Evolutionary conservation across 92 coral and sea anemone genomes (phyloP).

Genomic region (Epizoanthus stellaris): DNA sequence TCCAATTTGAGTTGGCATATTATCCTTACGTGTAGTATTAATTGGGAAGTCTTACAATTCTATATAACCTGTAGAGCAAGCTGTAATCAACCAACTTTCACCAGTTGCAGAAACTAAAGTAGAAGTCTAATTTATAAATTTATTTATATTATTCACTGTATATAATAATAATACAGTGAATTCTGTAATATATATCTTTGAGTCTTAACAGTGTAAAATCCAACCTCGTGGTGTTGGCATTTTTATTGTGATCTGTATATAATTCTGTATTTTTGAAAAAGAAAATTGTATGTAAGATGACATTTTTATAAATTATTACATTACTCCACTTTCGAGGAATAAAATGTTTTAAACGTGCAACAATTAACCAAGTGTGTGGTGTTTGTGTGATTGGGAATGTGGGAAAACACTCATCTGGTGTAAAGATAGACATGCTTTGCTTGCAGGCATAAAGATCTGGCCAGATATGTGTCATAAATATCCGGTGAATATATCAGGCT

Average conservation of each 20-base stretch:
- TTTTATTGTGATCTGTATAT: constrained; percentile 96
- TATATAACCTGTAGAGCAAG: constrained; percentile 5
- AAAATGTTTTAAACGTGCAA: constrained; percentile 51
- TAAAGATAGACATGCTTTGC: no score
- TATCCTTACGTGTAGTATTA: neutral
- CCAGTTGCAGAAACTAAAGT: constrained; percentile 34
- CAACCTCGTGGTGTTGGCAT: constrained; percentile 71
- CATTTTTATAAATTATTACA: constrained; percentile 94
- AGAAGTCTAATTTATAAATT: constrained; percentile 40
- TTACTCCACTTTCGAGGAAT: constrained; percentile 83
- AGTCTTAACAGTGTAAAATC: constrained; percentile 42
- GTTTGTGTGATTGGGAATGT: neutral
- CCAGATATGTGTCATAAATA: no score
- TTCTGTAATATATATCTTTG: constrained; percentile 40
- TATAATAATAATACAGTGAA: constrained; percentile 21
- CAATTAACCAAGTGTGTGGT: constrained; percentile 32
- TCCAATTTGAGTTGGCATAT: neutral
- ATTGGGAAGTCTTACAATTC: neutral
- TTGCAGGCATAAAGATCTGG: no score
- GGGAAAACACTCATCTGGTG: no score
- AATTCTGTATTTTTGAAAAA: constrained; percentile 91
- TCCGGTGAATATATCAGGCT: no score
- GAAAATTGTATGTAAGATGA: constrained; percentile 83
- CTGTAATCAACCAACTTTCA: constrained; percentile 7
- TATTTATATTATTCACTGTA: constrained; percentile 45